Evolutionary conservation across 2,797 vertebrate species (phyloP).

Genomic region (Carcharodon carcharias): DNA sequence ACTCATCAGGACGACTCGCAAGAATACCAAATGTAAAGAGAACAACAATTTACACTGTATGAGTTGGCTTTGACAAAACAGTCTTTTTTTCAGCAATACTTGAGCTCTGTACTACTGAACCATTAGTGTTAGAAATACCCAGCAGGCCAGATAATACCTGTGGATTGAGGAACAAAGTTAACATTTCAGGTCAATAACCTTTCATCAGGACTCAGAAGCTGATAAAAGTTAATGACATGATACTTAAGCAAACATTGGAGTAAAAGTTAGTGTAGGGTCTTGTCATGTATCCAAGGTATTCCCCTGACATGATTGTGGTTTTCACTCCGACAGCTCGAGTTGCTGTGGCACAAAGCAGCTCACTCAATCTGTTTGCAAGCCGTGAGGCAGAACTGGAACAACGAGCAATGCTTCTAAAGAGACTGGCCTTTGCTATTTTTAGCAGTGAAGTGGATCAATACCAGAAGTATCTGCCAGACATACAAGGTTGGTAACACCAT

Average conservation of each 20-base stretch:
- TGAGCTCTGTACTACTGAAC: too few relatives aligned
- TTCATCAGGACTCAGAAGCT: background rate
- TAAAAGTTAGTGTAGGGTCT: background rate
- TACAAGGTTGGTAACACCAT: conserved; percentile 71
- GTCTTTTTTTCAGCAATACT: too few relatives aligned
- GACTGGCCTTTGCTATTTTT: conserved; percentile 93
- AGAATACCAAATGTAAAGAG: too few relatives aligned
- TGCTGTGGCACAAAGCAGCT: conserved; percentile 96
- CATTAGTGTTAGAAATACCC: too few relatives aligned
- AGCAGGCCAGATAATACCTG: too few relatives aligned
- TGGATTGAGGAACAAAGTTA: too few relatives aligned
- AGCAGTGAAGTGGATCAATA: conserved; percentile 98
- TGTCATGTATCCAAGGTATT: background rate
- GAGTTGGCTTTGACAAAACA: too few relatives aligned
- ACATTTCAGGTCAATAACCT: background rate
- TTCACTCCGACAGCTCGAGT: conserved; percentile 71
- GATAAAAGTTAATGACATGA: background rate
- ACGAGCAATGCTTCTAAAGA: conserved; percentile 94
- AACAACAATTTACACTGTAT: too few relatives aligned
- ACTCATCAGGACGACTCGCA: too few relatives aligned
- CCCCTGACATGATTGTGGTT: background rate
- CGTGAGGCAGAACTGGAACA: conserved; percentile 92
- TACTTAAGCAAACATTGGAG: background rate
- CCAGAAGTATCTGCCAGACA: conserved; percentile 97
- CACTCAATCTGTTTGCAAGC: conserved; percentile 91